Conservation (phyloP, 2,113 vertebrate species). For the Camelus dromedarius region DNA sequence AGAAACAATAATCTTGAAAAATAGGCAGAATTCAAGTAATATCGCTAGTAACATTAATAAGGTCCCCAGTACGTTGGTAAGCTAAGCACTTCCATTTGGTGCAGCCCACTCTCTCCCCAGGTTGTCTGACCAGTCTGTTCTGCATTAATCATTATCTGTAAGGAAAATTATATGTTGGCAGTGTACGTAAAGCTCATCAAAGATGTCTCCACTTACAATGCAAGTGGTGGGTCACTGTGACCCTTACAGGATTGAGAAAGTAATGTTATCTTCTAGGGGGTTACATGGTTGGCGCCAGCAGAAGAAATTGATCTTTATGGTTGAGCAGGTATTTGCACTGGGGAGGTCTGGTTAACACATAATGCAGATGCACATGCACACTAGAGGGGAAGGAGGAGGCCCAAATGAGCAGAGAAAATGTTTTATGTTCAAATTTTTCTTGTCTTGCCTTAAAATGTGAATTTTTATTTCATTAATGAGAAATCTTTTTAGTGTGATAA, state of each 20-base stretch:
- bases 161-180: background rate
- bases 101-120: background rate
- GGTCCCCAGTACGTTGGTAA: background rate
- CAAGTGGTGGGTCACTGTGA: background rate
- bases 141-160: background rate
- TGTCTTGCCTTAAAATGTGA: background rate
- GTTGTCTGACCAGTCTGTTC: background rate
- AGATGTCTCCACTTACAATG: background rate
- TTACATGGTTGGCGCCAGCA: background rate
- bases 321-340: background rate
- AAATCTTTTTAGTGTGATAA: background rate
- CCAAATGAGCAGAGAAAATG: background rate
- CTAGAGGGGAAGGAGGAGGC: background rate
- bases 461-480: background rate
- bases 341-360: background rate
- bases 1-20: background rate
- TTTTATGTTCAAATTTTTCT: background rate
- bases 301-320: background rate
- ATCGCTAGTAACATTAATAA: background rate
- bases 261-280: background rate
- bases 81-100: background rate
- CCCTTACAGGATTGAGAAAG: background rate
- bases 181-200: background rate
- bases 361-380: background rate
- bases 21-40: background rate